A percentile compares a stretch with the other conserved stretches of the same genome.
These are phyloP conservation scores for Sericinus montela DNA, from an alignment of 2,888 invertebrate genomes.

Conservation along the genomic window DNA sequence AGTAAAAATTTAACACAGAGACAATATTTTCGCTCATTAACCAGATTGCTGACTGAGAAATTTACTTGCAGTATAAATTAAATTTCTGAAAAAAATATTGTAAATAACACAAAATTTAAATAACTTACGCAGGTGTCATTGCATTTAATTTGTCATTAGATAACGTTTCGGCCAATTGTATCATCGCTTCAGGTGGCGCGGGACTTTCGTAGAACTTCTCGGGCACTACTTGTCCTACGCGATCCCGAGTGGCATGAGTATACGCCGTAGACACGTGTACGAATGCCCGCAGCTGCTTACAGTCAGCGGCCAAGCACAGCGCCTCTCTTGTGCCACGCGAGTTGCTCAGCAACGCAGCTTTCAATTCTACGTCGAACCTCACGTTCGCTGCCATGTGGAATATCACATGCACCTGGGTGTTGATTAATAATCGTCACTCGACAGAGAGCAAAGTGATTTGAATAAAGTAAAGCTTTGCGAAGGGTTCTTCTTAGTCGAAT, in stretches of 20 bases:
- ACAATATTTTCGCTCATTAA: too few relatives aligned
- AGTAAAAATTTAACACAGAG: too few relatives aligned
- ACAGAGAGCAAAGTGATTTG: too few relatives aligned
- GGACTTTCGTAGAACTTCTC: conserved; percentile 34
- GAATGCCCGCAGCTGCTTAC: conserved; percentile 1
- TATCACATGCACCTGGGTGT: conserved; percentile 35
- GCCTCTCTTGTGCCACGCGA: conserved; percentile 4
- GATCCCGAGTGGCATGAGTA: conserved; percentile 58
- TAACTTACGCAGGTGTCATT: not conserved
- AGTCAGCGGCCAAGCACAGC: not conserved
- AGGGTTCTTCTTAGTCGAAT: too few relatives aligned
- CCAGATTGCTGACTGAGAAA: too few relatives aligned
- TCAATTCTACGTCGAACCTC: conserved; percentile 86
- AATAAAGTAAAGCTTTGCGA: too few relatives aligned
- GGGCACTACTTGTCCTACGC: conserved; percentile 15
- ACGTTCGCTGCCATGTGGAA: conserved; percentile 59
- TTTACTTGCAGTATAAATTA: too few relatives aligned
- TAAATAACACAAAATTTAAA: too few relatives aligned
- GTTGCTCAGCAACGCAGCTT: not conserved
- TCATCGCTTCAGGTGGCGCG: conserved; percentile 27
- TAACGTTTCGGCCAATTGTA: conserved; percentile 31
- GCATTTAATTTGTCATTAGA: conserved; percentile 16
- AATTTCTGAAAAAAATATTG: too few relatives aligned
- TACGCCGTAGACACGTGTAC: conserved; percentile 41
- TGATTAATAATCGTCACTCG: not conserved